Percentiles rank a stretch among this genome's conserved stretches.
These are phyloP conservation scores for Oxycera nigricornis DNA, from an alignment of 2,888 invertebrate genomes.

Conservation along the genomic window DNA sequence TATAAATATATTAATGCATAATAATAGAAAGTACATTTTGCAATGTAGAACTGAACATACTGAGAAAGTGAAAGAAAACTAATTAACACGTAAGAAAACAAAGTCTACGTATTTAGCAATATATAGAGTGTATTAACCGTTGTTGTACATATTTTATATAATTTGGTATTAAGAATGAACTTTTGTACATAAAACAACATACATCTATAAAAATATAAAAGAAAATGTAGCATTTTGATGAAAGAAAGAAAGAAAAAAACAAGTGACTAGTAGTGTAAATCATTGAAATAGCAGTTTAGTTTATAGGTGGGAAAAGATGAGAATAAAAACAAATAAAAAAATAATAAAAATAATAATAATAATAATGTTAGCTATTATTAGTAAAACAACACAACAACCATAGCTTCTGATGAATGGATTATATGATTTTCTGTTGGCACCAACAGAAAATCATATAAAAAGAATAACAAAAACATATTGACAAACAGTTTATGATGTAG, in stretches of 20 bases:
- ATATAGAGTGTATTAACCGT: constrained; percentile 33
- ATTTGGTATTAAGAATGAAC: constrained; percentile 23
- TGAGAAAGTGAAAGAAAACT: neutral
- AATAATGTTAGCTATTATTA: constrained; percentile 20
- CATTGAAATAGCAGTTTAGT: constrained; percentile 20
- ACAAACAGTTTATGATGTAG: constrained; percentile 19
- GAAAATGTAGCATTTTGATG: constrained; percentile 32
- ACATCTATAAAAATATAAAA: constrained; percentile 4
- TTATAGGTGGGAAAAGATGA: neutral
- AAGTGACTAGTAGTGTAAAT: constrained; percentile 31
- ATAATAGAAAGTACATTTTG: constrained; percentile 21
- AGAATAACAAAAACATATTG: neutral
- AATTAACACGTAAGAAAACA: neutral
- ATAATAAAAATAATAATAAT: neutral
- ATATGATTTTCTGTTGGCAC: constrained; percentile 11
- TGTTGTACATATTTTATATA: constrained; percentile 35
- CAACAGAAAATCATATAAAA: neutral
- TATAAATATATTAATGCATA: neutral
- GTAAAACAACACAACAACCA: constrained; percentile 16
- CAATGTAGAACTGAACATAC: constrained; percentile 30
- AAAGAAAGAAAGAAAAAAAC: too few species aligned
- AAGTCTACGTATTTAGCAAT: constrained; percentile 34
- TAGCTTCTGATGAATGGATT: neutral
- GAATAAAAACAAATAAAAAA: neutral
- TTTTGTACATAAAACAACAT: constrained; percentile 33